A percentile compares a stretch with the other conserved stretches of the same genome.
phyloP scores from a whole-genome alignment of 2,113 vertebrate genomes.

The Xyliphius kryptos region DNA sequence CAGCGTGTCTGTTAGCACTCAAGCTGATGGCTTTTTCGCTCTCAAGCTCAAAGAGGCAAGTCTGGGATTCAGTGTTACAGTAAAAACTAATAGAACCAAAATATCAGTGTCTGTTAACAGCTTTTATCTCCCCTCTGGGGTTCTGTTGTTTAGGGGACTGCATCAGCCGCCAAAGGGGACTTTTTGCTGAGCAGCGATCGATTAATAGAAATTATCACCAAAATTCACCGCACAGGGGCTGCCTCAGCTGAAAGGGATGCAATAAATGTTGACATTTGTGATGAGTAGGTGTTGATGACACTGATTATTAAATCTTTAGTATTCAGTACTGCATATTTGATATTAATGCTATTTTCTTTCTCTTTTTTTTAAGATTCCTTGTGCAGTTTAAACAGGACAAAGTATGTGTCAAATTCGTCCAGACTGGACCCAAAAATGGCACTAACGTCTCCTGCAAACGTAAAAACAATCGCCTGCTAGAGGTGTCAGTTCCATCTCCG shows the following conservation, averaged over 20 bases:
- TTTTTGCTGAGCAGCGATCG: conserved; percentile 93
- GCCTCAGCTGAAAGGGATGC: conserved; percentile 75
- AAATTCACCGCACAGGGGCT: conserved; percentile 81
- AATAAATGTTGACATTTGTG: conserved; percentile 86
- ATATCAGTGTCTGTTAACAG: too few relatives aligned
- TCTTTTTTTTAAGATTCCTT: conserved; percentile 78
- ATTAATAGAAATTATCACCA: conserved; percentile 95
- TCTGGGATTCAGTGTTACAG: too few relatives aligned
- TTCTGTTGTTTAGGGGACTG: conserved; percentile 68
- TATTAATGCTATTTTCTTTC: too few relatives aligned
- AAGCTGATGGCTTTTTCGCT: conserved; percentile 90
- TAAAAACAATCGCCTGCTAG: conserved; percentile 95
- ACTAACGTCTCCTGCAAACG: conserved; percentile 85
- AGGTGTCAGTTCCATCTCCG: conserved; percentile 83
- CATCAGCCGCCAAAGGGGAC: conserved; percentile 91
- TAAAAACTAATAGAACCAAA: too few relatives aligned
- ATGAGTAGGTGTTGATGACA: conserved; percentile 81
- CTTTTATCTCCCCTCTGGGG: too few relatives aligned
- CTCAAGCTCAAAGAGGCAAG: conserved; percentile 86
- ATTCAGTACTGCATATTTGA: too few relatives aligned
- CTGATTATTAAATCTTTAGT: too few relatives aligned
- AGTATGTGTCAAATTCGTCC: conserved; percentile 95
- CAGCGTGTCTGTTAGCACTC: conserved; percentile 92
- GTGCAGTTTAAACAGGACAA: conserved; percentile 97
- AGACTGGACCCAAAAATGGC: conserved; percentile 81